phyloP scores from a whole-genome alignment of 2,113 vertebrate genomes.

The Hippolais icterina region DNA sequence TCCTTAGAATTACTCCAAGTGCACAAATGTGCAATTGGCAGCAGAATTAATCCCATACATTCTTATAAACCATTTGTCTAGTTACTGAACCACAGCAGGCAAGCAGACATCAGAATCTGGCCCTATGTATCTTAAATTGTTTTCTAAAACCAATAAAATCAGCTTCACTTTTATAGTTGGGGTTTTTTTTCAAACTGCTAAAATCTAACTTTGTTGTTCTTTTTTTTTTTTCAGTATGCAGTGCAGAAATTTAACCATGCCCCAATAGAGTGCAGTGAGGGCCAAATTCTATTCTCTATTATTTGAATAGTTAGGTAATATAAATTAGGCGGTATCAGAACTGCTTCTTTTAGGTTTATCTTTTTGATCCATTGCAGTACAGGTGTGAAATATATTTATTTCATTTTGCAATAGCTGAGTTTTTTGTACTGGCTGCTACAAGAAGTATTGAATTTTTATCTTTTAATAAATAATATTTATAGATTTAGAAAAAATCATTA shows the following conservation, averaged over 20 bases:
- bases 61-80: neutral
- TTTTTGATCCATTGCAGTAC: neutral
- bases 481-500: slow-evolving; percentile 59
- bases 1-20: slow-evolving; percentile 14
- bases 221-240: neutral
- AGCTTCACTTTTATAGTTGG: neutral
- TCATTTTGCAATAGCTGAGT: neutral
- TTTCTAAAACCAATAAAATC: neutral
- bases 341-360: neutral
- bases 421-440: slow-evolving; percentile 3
- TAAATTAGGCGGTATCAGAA: neutral
- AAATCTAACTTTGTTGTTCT: neutral
- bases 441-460: slow-evolving; percentile 39
- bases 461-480: slow-evolving; percentile 61
- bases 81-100: neutral
- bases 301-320: neutral
- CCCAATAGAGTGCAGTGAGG: neutral
- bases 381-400: neutral
- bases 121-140: neutral
- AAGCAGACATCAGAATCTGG: neutral
- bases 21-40: neutral
- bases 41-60: neutral
- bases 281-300: neutral
- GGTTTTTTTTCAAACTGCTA: neutral
- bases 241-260: neutral